Evolutionary conservation across 2,113 vertebrate species (phyloP), one percentile per base, ranked within the genome.

Genomic region (Sphaerodactylus townsendi): DNA sequence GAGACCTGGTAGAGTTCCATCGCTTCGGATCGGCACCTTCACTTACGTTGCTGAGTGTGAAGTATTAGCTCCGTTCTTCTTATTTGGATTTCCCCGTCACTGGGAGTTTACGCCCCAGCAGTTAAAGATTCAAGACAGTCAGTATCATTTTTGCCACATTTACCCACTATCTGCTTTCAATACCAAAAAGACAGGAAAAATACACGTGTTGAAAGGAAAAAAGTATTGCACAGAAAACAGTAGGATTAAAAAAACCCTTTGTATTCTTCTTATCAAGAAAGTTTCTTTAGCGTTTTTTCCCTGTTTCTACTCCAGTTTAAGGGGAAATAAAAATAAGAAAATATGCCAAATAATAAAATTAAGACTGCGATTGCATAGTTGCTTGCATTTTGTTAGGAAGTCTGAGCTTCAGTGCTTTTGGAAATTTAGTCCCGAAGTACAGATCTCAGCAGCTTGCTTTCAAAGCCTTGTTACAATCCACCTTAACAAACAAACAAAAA

Each of bases 1-100:
- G 86, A 74, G 23, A 80, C 77, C 10, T 7, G 0, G 1, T 81
- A 90, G 2, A 94, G 85, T 9, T 87, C 83, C 33, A 88, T 92
- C 39, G 6, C 44, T 44, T 13, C 41, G 2, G 46, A 5, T 11
- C 2, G 30, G 15, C 33, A 39, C 46, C 44, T 23, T 23, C 23
- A 9, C 11, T 21, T 10, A 3, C 15, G 15, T 41, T 30, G 19
- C 23, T 19, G 44, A n/a, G 10, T 4, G 10, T 41, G 10, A 19
- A 2, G 4, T 13, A n/a, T 1, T 0, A 21, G 14, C 2, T 3
- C 4, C 2, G 13, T 70, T 5, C 35, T 56, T 17, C 65, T 59
- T 8, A 62, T 23, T 21, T 28, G 25, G 11, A n/a, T n/a, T n/a
- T n/a, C n/a, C n/a, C n/a, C n/a, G n/a, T n/a, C n/a, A n/a, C n/a